phyloP scores from a whole-genome alignment of 2,113 vertebrate species.

The Brachyhypopomus occidentalis region DNA sequence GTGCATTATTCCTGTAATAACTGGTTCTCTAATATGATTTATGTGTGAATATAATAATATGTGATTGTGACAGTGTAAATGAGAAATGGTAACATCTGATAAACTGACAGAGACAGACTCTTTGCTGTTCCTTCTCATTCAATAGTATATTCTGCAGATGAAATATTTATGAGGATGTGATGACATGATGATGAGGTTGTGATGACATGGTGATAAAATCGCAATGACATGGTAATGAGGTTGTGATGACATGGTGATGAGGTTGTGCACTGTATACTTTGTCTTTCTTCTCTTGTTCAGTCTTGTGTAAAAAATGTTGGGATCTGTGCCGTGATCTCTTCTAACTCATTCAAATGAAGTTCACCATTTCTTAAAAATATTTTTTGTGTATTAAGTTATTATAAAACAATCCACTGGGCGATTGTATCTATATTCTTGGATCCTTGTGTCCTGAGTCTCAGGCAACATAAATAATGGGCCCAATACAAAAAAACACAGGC shows the following conservation, averaged over 20 bases:
- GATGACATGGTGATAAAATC: too few species aligned
- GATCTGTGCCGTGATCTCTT: conserved; percentile 11
- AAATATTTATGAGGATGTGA: too few species aligned
- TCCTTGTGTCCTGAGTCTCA: conserved; percentile 22
- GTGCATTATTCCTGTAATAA: background rate
- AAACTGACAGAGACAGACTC: background rate
- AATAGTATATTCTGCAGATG: background rate
- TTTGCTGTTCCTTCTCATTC: background rate
- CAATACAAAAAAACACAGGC: too few species aligned
- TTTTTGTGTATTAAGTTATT: background rate
- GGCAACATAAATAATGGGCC: background rate
- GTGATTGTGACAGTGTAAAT: background rate
- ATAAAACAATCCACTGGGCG: too few species aligned
- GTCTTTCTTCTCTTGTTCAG: background rate
- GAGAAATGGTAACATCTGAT: background rate
- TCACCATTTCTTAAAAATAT: background rate
- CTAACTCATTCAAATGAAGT: background rate
- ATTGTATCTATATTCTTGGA: too few species aligned
- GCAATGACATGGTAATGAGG: too few species aligned
- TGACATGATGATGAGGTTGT: too few species aligned
- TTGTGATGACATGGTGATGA: background rate
- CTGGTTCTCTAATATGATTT: background rate
- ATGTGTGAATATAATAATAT: too few species aligned
- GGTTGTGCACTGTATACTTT: background rate
- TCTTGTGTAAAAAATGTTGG: conserved; percentile 2